These are phyloP conservation scores for Aphidoletes aphidimyza DNA, from an alignment of 2,888 invertebrate species.

Conservation along the genomic window DNA sequence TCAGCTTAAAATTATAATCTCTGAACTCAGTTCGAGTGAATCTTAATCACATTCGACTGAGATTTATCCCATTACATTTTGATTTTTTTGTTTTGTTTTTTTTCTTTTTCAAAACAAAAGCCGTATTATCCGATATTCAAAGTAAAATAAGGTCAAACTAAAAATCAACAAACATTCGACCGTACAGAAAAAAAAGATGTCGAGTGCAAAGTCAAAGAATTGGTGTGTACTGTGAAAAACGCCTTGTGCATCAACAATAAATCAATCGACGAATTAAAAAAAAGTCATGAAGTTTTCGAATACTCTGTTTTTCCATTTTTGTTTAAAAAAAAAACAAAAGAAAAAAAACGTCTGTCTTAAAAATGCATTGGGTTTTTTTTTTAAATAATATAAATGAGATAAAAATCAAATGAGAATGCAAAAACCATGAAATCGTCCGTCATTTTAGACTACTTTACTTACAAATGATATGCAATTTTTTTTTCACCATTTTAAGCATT, in stretches of 20 bases:
- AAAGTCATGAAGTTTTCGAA: background rate
- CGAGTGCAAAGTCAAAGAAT: background rate
- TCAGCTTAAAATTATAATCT: constrained; percentile 14
- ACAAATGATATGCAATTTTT: constrained; percentile 3
- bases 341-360: too few relatives aligned
- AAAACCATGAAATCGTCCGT: background rate
- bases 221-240: too few relatives aligned
- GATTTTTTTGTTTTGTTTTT: too few relatives aligned
- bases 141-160: background rate
- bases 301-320: background rate
- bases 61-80: constrained; percentile 23
- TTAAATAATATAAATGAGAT: constrained; percentile 45
- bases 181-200: background rate
- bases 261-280: background rate
- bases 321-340: too few relatives aligned
- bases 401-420: background rate
- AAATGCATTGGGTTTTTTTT: background rate
- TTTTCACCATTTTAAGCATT: background rate
- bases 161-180: background rate
- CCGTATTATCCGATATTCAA: background rate
- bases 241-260: background rate
- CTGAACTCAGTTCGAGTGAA: background rate
- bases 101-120: background rate
- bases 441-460: background rate
- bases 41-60: constrained; percentile 19